phyloP scores from a whole-genome alignment of 1,140 invertebrate species.

The Papilio aristodemus region DNA sequence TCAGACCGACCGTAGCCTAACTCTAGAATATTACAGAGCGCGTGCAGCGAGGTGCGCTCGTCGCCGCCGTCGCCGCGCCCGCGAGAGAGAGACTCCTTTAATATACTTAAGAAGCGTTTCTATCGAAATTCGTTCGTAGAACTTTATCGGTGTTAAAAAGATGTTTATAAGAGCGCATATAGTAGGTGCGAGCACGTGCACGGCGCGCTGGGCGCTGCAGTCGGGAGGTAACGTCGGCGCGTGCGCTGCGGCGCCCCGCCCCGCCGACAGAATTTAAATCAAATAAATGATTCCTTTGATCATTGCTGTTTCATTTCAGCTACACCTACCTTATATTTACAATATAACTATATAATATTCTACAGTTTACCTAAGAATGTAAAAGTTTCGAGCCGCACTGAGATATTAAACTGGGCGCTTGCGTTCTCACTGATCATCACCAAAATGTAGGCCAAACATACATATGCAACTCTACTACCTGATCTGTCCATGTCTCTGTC shows the following conservation, averaged over 20 bases:
- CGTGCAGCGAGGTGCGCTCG: background rate
- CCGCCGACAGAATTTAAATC: constrained; percentile 7
- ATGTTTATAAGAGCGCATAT: background rate
- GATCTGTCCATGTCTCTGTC: too few relatives aligned
- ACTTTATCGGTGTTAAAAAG: constrained; percentile 6
- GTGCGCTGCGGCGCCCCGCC: background rate
- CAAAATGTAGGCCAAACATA: too few relatives aligned
- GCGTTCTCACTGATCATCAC: too few relatives aligned
- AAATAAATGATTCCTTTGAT: constrained; percentile 25
- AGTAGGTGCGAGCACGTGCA: background rate
- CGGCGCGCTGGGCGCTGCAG: background rate
- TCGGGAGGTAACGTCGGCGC: background rate
- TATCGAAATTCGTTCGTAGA: background rate
- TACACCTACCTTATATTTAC: too few relatives aligned
- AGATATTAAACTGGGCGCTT: too few relatives aligned
- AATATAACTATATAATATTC: too few relatives aligned
- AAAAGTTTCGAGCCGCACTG: too few relatives aligned
- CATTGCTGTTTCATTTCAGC: constrained; percentile 6
- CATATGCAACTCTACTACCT: too few relatives aligned
- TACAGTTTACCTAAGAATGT: too few relatives aligned
- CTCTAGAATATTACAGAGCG: background rate
- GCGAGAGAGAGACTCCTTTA: background rate
- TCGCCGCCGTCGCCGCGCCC: background rate
- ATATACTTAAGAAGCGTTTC: background rate
- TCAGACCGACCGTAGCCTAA: background rate